Percentiles rank a stretch among this genome's conserved stretches.
These are phyloP conservation scores for Tetragonula carbonaria DNA, from an alignment of 2,888 invertebrate genomes.

Conservation along the genomic window DNA sequence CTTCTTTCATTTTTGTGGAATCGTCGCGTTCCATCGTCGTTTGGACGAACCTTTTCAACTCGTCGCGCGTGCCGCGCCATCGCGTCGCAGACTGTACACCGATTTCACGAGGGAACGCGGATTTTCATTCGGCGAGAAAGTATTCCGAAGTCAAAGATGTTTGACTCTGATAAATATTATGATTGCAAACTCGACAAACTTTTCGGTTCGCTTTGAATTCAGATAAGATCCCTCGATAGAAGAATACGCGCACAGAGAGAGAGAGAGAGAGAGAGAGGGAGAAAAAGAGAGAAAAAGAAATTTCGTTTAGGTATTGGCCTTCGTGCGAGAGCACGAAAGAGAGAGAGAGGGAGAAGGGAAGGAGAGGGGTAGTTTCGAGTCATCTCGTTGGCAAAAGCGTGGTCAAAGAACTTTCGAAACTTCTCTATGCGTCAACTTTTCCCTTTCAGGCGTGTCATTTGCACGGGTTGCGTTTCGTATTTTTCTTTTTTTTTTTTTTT, in stretches of 20 bases:
- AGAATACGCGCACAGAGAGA: slow-evolving; percentile 40
- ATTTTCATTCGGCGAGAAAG: slow-evolving; percentile 47
- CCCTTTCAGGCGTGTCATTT: slow-evolving; percentile 61
- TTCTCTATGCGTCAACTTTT: slow-evolving; percentile 65
- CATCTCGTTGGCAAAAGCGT: slow-evolving; percentile 30
- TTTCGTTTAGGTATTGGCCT: slow-evolving; percentile 30
- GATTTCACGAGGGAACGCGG: neutral
- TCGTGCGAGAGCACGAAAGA: slow-evolving; percentile 7
- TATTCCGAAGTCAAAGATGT: slow-evolving; percentile 43
- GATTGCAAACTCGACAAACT: slow-evolving; percentile 44
- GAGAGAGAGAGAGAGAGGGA: too few species aligned
- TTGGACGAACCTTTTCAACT: neutral
- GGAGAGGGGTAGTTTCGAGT: slow-evolving; percentile 20
- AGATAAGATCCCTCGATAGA: slow-evolving; percentile 39
- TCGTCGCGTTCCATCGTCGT: neutral
- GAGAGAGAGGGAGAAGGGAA: too few species aligned
- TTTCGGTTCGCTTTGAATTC: slow-evolving; percentile 32
- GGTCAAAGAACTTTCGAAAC: slow-evolving; percentile 49
- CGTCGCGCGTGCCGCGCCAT: neutral
- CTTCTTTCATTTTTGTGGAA: neutral
- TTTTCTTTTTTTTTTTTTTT: neutral
- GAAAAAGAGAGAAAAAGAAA: slow-evolving; percentile 3
- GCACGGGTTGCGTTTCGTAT: slow-evolving; percentile 57
- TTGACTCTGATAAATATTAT: slow-evolving; percentile 51
- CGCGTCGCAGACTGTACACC: neutral